These are phyloP conservation scores for Mirounga angustirostris DNA, from an alignment of 2,113 vertebrate species.

Conservation along the genomic window DNA sequence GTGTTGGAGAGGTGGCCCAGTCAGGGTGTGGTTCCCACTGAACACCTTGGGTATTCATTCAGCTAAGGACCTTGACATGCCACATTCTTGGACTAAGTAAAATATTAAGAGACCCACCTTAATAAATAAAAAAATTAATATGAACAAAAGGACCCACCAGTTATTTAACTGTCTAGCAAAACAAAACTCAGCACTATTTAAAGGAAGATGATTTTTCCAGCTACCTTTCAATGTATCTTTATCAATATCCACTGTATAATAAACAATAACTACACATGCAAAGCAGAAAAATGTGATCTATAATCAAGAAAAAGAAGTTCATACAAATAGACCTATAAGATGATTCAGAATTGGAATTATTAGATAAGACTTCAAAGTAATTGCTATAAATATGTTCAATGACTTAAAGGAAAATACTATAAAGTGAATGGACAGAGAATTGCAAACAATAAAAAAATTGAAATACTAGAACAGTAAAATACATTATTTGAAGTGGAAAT, in stretches of 20 bases:
- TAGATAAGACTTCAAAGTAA: neutral
- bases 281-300: neutral
- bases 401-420: neutral
- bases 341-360: neutral
- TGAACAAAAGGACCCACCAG: neutral
- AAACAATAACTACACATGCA: neutral
- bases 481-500: neutral
- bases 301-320: neutral
- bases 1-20: neutral
- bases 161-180: neutral
- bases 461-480: neutral
- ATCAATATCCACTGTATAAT: neutral
- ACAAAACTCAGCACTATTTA: neutral
- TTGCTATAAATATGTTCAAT: neutral
- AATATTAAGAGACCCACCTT: neutral
- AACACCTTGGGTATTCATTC: neutral
- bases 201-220: neutral
- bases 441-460: neutral
- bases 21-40: neutral
- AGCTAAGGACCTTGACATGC: neutral
- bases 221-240: neutral
- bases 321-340: neutral
- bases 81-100: neutral
- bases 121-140: neutral
- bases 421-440: neutral